Evolutionary conservation across 2,797 vertebrate species (phyloP), one percentile per base, ranked within the genome.

Genomic region (Lindbergichthys nudifrons): DNA sequence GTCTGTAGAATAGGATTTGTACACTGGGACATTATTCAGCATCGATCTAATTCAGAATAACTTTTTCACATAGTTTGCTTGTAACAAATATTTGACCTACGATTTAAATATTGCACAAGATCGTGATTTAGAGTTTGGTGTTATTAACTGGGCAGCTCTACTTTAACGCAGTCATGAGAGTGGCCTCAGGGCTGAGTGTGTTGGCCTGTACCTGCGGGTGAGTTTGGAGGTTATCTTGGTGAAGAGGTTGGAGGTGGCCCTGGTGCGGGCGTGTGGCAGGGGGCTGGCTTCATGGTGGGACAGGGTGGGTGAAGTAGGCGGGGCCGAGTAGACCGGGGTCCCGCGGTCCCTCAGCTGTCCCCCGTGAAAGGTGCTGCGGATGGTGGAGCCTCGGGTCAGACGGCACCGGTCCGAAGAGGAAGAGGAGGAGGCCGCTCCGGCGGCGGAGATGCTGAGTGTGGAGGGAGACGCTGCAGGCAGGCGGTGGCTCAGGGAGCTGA

Each of bases 221-320:
- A 98, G 95, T 94, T 98, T 98, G 75, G 97, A 98, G 94, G 97
- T 98, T 92, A 98, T 94, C 88, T 98, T 98, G 95, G 95, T 96
- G 93, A 98, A 98, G 92, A 98, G 96, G 95, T 97, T 97, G 92
- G 97, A 96, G 68, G 96, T 96, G 57, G 97, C 96, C 32, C 96
- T 93, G 69, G 94, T 95, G 78, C 96, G 95, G 68, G 95, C 94
- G 3, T 96, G 92, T 14, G 96, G 95, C 83, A 97, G 83, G 7
- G 96, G 94, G 52, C 93, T 86, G 52, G 96, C 93, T 1, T 96
- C 96, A 45, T 98, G 96, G 12, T 97, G 96, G 48, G 96, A 95
- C 84, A 97, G 93, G 0, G 96, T 96, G 23, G 96, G 97, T 0
- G 97, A 97, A 21, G 96, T 96, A 1, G 97, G 96, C 0, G 96